Evolutionary conservation across 1,140 invertebrate species (phyloP), one percentile per base, ranked within the genome.

Genomic region (Heterodera carotae): DNA sequence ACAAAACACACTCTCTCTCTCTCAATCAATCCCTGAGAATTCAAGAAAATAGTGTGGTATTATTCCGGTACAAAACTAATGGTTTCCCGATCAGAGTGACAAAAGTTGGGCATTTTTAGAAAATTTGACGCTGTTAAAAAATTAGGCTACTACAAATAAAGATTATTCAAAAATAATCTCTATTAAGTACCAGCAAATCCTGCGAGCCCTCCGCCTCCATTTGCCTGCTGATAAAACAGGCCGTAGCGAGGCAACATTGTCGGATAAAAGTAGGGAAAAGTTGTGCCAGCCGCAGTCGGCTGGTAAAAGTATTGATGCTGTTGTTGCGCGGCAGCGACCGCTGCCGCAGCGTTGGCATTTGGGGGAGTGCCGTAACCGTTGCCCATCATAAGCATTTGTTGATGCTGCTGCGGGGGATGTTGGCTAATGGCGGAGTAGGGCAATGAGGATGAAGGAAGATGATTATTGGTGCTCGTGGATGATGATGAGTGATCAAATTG

Each of bases 231-330:
- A 34, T 43, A 43, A 2, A 66, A 66, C 62, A 66, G 62, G 1
- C 62, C 62, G 29, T 66, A 66, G 15, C 62, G 62, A 31, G 62
- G 62, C 62, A 66, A 31, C 62, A 66, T 66, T 29, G n/a, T 27
- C 62, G 62, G 62, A 66, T 66, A 66, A 34, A 66, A 34, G 25
- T 66, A 66, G 6, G 10, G 62, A n/a, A 66, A 66, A n/a, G 60
- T 25, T 0, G n/a, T 62, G 27, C 8, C 48, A 22, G 48, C 12
- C 48, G 48, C 48, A 22, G 48, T 27, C 29, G 62, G 27, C 27
- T 66, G 62, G 29, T 66, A 66, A 29, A 66, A 66, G 62, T 66
- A 66, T 18, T 56, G 48, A 2, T 56, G 48, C 12, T 56, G 48
- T 1, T 56, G 48, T 56, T 56, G 48, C 0, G 22, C 48, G 18